Evolutionary conservation across 1,140 invertebrate genomes (phyloP).

Genomic region (Dicyema japonicum): DNA sequence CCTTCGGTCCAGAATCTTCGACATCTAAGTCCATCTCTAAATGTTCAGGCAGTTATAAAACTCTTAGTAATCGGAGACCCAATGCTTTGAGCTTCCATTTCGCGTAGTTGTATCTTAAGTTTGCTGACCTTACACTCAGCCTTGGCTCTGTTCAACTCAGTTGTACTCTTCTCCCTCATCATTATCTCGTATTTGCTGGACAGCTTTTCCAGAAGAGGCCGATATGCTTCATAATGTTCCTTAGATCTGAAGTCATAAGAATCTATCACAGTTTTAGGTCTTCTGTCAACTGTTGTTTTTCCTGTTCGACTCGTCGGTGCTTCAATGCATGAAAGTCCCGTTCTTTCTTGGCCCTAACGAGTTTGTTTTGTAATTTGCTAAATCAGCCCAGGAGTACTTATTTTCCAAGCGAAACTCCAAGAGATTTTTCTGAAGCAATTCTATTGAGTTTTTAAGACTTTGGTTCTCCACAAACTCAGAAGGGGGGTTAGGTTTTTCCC

Average conservation of each 20-base stretch:
- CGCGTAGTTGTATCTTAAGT: constrained; percentile 12
- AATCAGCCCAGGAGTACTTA: too few species aligned
- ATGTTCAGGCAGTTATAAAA: too few species aligned
- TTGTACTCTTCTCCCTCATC: constrained; percentile 16
- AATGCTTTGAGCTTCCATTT: constrained; percentile 11
- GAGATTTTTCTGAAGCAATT: too few species aligned
- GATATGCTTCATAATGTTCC: constrained; percentile 13
- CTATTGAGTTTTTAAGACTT: too few species aligned
- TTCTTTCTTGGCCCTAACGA: too few species aligned
- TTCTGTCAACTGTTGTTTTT: constrained; percentile 17
- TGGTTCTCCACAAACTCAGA: too few species aligned
- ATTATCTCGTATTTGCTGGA: constrained; percentile 15
- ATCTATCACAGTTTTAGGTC: constrained; percentile 14
- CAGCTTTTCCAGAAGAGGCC: constrained; percentile 12
- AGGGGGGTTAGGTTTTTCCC: too few species aligned
- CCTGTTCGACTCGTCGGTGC: constrained; percentile 18
- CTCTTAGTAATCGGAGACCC: too few species aligned
- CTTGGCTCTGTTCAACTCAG: constrained; percentile 13
- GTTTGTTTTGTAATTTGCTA: too few species aligned
- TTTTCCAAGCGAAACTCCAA: too few species aligned
- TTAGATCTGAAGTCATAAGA: constrained; percentile 8
- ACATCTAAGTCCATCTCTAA: too few species aligned
- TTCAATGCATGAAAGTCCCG: constrained; percentile 20
- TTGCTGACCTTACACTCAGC: constrained; percentile 13
- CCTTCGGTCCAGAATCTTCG: constrained; percentile 12